Percentiles rank a stretch among this genome's conserved stretches.
These are phyloP conservation scores for Halichoeres trimaculatus DNA, from an alignment of 2,113 vertebrate genomes.

Conservation along the genomic window DNA sequence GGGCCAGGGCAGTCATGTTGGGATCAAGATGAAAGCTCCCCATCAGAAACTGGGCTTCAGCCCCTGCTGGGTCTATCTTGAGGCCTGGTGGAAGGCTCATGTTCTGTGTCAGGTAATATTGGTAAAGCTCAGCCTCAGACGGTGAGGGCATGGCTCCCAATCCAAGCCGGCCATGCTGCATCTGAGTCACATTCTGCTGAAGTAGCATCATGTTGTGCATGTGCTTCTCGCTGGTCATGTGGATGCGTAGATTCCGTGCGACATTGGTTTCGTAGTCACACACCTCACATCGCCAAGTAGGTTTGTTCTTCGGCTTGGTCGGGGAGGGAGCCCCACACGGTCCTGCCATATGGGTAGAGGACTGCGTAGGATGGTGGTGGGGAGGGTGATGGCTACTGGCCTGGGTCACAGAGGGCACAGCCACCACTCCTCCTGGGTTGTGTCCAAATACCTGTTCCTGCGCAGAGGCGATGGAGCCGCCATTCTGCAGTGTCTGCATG, in stretches of 20 bases:
- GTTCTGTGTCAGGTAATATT: conserved; percentile 98
- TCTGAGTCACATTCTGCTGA: conserved; percentile 97
- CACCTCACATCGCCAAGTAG: conserved; percentile 98
- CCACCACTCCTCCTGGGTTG: conserved; percentile 86
- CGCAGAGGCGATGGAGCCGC: conserved; percentile 82
- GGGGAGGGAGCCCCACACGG: conserved; percentile 94
- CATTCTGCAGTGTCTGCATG: conserved; percentile 99
- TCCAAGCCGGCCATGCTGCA: conserved; percentile 92
- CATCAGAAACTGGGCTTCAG: conserved; percentile 93
- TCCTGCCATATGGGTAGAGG: conserved; percentile 88
- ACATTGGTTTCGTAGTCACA: conserved; percentile 99
- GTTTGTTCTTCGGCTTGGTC: conserved; percentile 98
- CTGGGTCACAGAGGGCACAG: conserved; percentile 84
- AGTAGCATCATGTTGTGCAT: conserved; percentile 99
- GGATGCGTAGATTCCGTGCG: conserved; percentile 97
- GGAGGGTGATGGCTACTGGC: conserved; percentile 84
- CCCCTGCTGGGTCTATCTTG: conserved; percentile 90
- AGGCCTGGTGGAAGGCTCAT: conserved; percentile 92
- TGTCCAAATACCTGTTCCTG: conserved; percentile 96
- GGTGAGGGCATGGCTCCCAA: conserved; percentile 93
- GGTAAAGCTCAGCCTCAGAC: conserved; percentile 97
- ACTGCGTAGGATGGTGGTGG: conserved; percentile 84
- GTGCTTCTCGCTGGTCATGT: conserved; percentile 99
- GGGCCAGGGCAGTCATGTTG: conserved; percentile 89
- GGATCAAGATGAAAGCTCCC: conserved; percentile 95